Conservation (phyloP, 2,888 invertebrate species). For the Laothoe populi region DNA sequence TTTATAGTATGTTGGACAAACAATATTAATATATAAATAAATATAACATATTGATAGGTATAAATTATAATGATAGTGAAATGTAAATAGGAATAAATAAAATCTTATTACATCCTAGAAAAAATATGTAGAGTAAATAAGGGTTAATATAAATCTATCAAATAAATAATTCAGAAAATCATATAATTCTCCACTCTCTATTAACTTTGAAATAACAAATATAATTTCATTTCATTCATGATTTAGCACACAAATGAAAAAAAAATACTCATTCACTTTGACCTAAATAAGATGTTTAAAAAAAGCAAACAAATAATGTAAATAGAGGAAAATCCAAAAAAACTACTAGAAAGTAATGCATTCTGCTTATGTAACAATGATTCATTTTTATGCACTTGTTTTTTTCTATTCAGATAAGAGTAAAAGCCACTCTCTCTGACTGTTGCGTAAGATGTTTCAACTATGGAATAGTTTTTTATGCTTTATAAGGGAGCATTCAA, state of each 20-base stretch:
- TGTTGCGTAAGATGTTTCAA: neutral
- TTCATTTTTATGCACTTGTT: constrained; percentile 8
- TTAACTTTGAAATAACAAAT: neutral
- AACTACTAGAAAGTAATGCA: neutral
- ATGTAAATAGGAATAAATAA: too few species aligned
- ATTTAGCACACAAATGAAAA: too few species aligned
- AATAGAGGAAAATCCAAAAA: neutral
- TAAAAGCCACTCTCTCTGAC: neutral
- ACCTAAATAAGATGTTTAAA: neutral
- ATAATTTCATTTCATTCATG: neutral
- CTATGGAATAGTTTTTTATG: neutral
- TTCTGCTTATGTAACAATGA: constrained; percentile 5
- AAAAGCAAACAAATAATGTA: neutral
- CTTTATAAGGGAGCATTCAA: neutral
- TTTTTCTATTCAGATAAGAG: neutral
- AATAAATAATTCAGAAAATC: neutral
- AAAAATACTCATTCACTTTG: neutral
- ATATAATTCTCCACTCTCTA: neutral
- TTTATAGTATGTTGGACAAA: too few species aligned
- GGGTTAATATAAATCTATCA: too few species aligned
- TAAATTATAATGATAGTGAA: too few species aligned
- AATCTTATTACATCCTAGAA: too few species aligned
- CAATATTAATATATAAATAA: too few species aligned
- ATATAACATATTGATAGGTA: too few species aligned
- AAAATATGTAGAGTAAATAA: too few species aligned